Conservation (phyloP, 2,797 vertebrate genomes). For the Astyanax mexicanus region DNA sequence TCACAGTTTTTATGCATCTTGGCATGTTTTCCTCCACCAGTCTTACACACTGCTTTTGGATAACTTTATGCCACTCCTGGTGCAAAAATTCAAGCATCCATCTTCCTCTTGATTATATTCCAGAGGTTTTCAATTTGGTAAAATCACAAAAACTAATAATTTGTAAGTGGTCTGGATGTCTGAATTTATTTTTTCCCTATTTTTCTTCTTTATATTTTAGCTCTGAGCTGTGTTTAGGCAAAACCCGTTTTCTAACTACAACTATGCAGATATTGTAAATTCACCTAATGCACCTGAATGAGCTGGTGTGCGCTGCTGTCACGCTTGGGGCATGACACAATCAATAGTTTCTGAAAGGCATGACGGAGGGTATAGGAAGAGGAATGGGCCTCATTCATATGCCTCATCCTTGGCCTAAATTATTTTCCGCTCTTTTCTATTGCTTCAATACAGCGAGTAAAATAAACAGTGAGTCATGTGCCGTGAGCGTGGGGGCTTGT, state of each 20-base stretch:
- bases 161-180: too few species aligned
- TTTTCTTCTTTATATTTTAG: not conserved
- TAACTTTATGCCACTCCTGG: too few species aligned
- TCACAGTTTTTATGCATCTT: too few species aligned
- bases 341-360: conserved; percentile 11
- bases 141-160: too few species aligned
- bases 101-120: too few species aligned
- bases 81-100: too few species aligned
- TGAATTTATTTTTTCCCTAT: not conserved
- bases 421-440: conserved; percentile 31
- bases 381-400: conserved; percentile 12
- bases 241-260: not conserved
- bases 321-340: not conserved
- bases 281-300: conserved; percentile 29
- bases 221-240: not conserved
- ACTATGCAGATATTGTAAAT: conserved; percentile 1
- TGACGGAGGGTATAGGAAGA: conserved; percentile 21
- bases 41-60: too few species aligned
- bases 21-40: too few species aligned
- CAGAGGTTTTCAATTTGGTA: too few species aligned
- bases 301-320: conserved; percentile 11
- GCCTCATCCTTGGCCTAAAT: conserved; percentile 55
- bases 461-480: conserved; percentile 36
- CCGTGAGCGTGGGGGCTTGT: conserved; percentile 5
- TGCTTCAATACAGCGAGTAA: conserved; percentile 35